phyloP scores from a whole-genome alignment of 2,797 vertebrate genomes.

The Poeciliopsis gracilis region DNA sequence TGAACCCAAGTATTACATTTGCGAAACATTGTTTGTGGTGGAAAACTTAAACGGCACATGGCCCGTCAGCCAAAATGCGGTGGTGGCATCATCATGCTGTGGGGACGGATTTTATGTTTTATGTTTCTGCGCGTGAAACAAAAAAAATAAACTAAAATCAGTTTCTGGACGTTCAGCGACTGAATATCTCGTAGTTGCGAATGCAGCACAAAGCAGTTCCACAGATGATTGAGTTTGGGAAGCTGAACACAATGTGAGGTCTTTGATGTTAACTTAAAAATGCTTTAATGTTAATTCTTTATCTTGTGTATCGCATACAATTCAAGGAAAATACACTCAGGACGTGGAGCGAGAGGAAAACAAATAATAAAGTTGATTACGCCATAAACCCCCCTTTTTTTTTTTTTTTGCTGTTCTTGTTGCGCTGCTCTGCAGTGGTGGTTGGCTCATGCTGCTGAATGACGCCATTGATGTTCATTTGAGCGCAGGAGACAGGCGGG shows the following conservation, averaged over 20 bases:
- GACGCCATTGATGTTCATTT: constrained; percentile 55
- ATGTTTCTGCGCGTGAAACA: neutral
- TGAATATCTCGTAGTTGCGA: neutral
- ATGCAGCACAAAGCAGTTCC: neutral
- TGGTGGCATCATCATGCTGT: neutral
- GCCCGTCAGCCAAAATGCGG: neutral
- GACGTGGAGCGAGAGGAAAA: neutral
- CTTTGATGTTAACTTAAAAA: neutral
- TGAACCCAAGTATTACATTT: neutral
- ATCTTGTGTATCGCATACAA: too few species aligned
- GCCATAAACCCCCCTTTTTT: too few species aligned
- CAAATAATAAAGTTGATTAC: neutral
- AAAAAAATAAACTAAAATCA: neutral
- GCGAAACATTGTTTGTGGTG: neutral
- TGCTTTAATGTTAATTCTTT: neutral
- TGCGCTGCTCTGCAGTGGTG: neutral
- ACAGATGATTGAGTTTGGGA: neutral
- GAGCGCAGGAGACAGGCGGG: constrained; percentile 57
- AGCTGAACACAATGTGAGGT: neutral
- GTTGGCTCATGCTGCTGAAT: constrained; percentile 39
- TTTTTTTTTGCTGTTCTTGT: neutral
- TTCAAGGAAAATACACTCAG: neutral
- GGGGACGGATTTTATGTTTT: neutral
- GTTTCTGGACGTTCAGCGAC: neutral
- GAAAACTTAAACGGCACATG: neutral